These are phyloP conservation scores for Trissolcus brochymenae DNA, from an alignment of 2,888 invertebrate species.

Conservation along the genomic window DNA sequence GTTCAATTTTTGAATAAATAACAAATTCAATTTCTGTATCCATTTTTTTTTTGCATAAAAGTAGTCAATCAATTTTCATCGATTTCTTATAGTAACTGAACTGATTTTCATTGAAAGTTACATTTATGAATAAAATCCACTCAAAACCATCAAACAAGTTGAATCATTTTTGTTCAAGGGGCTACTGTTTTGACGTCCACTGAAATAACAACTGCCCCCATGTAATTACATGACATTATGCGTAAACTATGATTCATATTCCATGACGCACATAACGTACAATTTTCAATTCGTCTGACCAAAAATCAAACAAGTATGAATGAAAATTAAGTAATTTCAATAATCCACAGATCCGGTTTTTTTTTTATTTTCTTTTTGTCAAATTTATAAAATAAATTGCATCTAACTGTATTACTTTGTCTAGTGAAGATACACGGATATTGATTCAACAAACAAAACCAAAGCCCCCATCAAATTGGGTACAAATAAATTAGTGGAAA, in stretches of 20 bases:
- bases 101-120: background rate
- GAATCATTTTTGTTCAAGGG: conserved; percentile 13
- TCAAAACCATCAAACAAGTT: conserved; percentile 10
- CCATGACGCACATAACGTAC: conserved; percentile 2
- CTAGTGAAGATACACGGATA: no score
- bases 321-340: no score
- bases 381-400: background rate
- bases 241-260: conserved; percentile 43
- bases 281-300: conserved; percentile 14
- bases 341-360: background rate
- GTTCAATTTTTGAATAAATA: no score
- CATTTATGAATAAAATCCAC: conserved; percentile 21
- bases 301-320: no score
- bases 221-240: conserved; percentile 47
- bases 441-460: no score
- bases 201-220: conserved; percentile 33
- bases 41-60: no score
- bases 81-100: no score
- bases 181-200: conserved; percentile 44
- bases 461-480: no score
- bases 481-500: no score
- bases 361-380: background rate
- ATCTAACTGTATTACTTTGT: background rate
- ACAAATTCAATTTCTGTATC: no score
- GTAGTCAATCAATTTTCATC: no score